A percentile compares a stretch with the other conserved stretches of the same genome.
phyloP scores from a whole-genome alignment of 2,888 invertebrate genomes.

The Ichneumoninae sp. region DNA sequence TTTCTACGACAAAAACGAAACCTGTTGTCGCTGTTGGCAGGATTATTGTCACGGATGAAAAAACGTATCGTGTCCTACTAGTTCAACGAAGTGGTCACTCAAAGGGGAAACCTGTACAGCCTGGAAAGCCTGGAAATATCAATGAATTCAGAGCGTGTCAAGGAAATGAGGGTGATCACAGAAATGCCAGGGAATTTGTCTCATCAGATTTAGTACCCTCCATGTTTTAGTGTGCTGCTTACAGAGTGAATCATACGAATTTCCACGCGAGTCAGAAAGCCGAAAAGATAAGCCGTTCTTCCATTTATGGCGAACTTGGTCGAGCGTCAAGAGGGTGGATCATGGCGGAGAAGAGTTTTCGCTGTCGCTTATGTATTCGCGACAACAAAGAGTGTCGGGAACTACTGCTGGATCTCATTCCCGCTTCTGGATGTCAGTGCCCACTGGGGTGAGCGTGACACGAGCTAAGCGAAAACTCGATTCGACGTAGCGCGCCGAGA shows the following conservation, averaged over 20 bases:
- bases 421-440: not conserved
- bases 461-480: not conserved
- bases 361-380: slow-evolving; percentile 6
- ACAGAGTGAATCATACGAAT: not conserved
- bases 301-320: not conserved
- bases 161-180: not conserved
- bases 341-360: slow-evolving; percentile 1
- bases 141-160: not conserved
- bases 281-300: not conserved
- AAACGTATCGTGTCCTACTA: not conserved
- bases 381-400: slow-evolving; percentile 10
- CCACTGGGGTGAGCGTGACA: slow-evolving; percentile 7
- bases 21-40: no score
- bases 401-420: slow-evolving; percentile 41
- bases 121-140: not conserved
- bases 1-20: no score
- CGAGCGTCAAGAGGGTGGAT: slow-evolving; percentile 8
- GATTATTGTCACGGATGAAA: not conserved
- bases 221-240: not conserved
- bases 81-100: not conserved
- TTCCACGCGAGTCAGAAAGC: not conserved
- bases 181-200: not conserved
- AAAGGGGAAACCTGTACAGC: not conserved
- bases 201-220: not conserved
- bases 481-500: not conserved